Evolutionary conservation across 1,140 invertebrate genomes (phyloP), one percentile per base, ranked within the genome.

Genomic region (Myzus persicae): DNA sequence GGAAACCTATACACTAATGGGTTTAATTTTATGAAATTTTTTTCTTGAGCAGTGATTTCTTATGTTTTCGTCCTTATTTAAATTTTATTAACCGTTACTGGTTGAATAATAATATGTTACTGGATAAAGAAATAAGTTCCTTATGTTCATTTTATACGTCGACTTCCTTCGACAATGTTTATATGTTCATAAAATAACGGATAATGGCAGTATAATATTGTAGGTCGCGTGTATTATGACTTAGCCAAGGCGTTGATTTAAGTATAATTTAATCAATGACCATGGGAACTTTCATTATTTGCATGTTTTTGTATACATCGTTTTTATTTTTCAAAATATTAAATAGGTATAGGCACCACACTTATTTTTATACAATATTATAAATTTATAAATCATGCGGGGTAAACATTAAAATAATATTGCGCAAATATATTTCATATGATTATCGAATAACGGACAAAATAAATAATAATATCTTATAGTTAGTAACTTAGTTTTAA

Each of bases 381-480:
- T n/a, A n/a, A n/a, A n/a, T n/a, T 31, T 14, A 31, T 18, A 76
- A n/a, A 76, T 76, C 59, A 76, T 14, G 38, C 20, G 2, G 24
- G 8, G 8, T 8, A 82, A 82, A 82, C 20, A 82, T 40, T 40
- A 24, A 38, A 9, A 82, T 82, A 4, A 40, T 38, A 38, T 82
- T 38, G 9, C 8, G 24, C 22, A 84, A 38, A 40, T 67, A 67
- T n/a, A n/a, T 20, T 76, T n/a, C 11, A 67, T 67, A 67, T 67
- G 31, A 67, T 9, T 59, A 31, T 9, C 31, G n/a, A n/a, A 18
- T n/a, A 51, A 51, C 48, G 4, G 59, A 18, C 31, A 4, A n/a
- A 67, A 67, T n/a, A 67, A 67, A 67, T 67, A n/a, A 76, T 76
- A 76, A n/a, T 24, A 51, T 51, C 59, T 67, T n/a, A 84, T 82